phyloP scores from a whole-genome alignment of 2,113 vertebrate genomes.

The Spea bombifrons region DNA sequence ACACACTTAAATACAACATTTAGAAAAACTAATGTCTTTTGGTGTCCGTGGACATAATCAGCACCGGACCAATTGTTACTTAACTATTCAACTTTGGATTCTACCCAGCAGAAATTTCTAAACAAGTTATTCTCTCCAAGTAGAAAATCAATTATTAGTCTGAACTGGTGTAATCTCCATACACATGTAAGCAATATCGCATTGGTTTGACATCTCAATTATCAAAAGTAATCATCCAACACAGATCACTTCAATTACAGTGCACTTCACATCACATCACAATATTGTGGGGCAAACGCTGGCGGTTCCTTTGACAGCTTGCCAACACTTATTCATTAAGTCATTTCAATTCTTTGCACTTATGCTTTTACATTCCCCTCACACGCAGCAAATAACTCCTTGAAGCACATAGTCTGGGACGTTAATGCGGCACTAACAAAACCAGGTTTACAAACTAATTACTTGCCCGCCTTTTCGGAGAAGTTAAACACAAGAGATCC shows the following conservation, averaged over 20 bases:
- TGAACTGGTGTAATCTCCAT: slow-evolving; percentile 40
- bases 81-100: slow-evolving; percentile 49
- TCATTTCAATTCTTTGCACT: slow-evolving; percentile 23
- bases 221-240: slow-evolving; percentile 69
- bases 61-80: slow-evolving; percentile 3
- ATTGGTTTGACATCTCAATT: slow-evolving; percentile 78
- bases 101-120: slow-evolving; percentile 47
- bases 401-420: slow-evolving; percentile 11
- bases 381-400: slow-evolving; percentile 26
- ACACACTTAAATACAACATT: too few species aligned
- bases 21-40: too few species aligned
- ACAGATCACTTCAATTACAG: slow-evolving; percentile 70
- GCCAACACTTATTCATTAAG: slow-evolving; percentile 31
- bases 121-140: slow-evolving; percentile 42
- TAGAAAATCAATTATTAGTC: slow-evolving; percentile 53
- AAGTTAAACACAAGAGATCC: neutral
- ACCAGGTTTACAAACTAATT: neutral
- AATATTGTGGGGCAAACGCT: neutral
- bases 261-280: slow-evolving; percentile 50
- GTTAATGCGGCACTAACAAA: neutral
- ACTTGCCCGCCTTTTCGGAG: slow-evolving; percentile 1
- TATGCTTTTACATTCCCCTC: slow-evolving; percentile 18
- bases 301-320: slow-evolving; percentile 33
- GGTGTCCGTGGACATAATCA: too few species aligned
- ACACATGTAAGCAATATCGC: slow-evolving; percentile 71